Evolutionary conservation across 2,797 vertebrate species (phyloP).

Genomic region (Threskiornis aethiopicus): DNA sequence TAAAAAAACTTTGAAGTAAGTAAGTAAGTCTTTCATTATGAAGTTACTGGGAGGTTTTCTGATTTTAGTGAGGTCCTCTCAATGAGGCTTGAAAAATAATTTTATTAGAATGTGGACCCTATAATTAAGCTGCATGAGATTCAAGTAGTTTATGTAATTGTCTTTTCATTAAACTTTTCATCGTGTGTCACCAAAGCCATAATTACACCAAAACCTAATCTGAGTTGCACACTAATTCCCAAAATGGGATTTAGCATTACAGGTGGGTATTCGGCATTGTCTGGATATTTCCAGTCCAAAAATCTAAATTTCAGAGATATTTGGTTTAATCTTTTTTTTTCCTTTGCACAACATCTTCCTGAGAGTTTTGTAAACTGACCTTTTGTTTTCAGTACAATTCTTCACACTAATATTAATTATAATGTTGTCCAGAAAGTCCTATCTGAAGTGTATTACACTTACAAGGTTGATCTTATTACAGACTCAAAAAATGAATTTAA

Average conservation of each 20-base stretch:
- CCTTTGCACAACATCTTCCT: not conserved
- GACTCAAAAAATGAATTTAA: not conserved
- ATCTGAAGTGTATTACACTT: not conserved
- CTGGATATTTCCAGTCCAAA: not conserved
- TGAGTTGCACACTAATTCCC: slow-evolving; percentile 29
- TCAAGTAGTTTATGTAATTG: slow-evolving; percentile 43
- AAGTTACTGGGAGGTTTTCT: not conserved
- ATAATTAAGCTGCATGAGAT: slow-evolving; percentile 46
- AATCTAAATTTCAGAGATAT: not conserved
- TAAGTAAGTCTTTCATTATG: not conserved
- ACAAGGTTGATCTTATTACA: not conserved
- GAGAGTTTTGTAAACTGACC: not conserved
- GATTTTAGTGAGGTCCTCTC: not conserved
- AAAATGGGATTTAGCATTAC: not conserved
- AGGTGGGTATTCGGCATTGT: not conserved
- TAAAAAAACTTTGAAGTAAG: not conserved
- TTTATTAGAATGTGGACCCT: not conserved
- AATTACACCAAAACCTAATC: slow-evolving; percentile 50
- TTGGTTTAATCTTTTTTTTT: not conserved
- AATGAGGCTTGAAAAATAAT: slow-evolving; percentile 38
- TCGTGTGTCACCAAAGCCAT: slow-evolving; percentile 29
- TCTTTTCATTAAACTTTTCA: slow-evolving; percentile 50
- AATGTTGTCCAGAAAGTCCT: not conserved
- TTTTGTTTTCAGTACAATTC: not conserved
- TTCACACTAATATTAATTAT: not conserved